These are phyloP conservation scores for Cataglyphis cursor DNA, from an alignment of 2,888 invertebrate genomes.

Conservation along the genomic window DNA sequence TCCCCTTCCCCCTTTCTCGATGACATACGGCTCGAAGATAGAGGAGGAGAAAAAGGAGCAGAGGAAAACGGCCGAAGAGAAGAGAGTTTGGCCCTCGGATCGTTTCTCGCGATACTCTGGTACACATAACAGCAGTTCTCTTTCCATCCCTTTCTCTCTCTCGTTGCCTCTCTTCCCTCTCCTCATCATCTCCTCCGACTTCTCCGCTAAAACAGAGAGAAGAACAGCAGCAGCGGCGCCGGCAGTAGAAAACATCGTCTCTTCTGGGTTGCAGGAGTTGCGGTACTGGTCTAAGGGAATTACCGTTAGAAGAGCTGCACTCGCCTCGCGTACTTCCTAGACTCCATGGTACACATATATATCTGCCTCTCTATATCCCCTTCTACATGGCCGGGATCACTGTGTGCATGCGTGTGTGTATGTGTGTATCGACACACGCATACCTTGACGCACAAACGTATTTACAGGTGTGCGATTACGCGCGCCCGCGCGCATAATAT, in stretches of 20 bases:
- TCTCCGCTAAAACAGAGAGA: constrained; percentile 68
- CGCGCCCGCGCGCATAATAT: constrained; percentile 27
- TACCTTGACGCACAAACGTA: background rate
- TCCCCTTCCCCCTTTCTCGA: constrained; percentile 3
- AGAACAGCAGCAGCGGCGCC: constrained; percentile 68
- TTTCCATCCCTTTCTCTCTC: background rate
- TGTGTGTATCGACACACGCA: constrained; percentile 10
- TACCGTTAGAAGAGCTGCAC: constrained; percentile 85
- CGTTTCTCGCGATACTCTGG: constrained; percentile 71
- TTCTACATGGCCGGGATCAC: constrained; percentile 34
- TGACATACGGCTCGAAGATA: background rate
- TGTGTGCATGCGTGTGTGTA: constrained; percentile 4
- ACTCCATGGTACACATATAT: constrained; percentile 73
- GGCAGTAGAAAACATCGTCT: constrained; percentile 70
- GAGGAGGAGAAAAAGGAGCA: constrained; percentile 15
- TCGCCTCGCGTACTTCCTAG: constrained; percentile 82
- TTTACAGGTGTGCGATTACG: background rate
- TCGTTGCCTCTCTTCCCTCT: background rate
- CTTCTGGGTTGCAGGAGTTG: constrained; percentile 81
- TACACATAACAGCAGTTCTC: constrained; percentile 32
- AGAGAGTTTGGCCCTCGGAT: constrained; percentile 67
- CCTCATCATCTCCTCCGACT: constrained; percentile 26
- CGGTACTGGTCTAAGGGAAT: constrained; percentile 85
- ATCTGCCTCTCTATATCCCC: constrained; percentile 53
- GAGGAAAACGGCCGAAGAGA: constrained; percentile 6